These are phyloP conservation scores for Pocillopora damicornis DNA, from an alignment of 64 coral and sea anemone species.

Conservation along the genomic window DNA sequence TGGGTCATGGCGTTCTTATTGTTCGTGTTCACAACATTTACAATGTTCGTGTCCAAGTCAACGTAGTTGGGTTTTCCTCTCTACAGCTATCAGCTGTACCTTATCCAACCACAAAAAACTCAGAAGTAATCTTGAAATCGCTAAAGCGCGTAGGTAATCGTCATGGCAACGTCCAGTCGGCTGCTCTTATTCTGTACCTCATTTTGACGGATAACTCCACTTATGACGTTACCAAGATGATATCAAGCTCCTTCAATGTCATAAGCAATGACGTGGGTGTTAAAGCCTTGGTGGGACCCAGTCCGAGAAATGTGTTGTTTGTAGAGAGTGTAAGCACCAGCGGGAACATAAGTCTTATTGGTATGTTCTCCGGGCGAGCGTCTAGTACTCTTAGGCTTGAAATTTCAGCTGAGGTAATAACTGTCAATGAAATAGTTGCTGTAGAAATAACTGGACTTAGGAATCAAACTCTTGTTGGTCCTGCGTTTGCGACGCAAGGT, in stretches of 20 bases:
- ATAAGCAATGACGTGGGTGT: constrained; percentile 40
- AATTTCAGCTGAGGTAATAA: constrained; percentile 25
- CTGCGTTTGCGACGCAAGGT: not conserved
- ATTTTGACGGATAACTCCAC: constrained; percentile 45
- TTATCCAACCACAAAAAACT: constrained; percentile 6
- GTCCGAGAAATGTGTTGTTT: constrained; percentile 11
- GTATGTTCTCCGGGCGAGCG: constrained; percentile 19
- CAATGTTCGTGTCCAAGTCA: constrained; percentile 37
- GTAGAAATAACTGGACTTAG: constrained; percentile 9
- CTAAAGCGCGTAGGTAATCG: constrained; percentile 41
- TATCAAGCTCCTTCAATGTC: constrained; percentile 40
- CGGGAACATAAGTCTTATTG: constrained; percentile 19
- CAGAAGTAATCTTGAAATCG: constrained; percentile 9
- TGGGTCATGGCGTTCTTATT: constrained; percentile 51
- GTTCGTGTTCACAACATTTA: constrained; percentile 54
- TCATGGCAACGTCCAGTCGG: constrained; percentile 36
- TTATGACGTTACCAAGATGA: constrained; percentile 31
- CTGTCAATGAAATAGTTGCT: not conserved
- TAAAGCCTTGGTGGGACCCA: constrained; percentile 15
- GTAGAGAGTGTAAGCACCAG: not conserved
- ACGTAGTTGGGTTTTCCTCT: constrained; percentile 35
- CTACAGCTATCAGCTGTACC: constrained; percentile 23
- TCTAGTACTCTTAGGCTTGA: constrained; percentile 18
- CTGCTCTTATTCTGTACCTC: constrained; percentile 16
- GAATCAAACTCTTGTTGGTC: constrained; percentile 41